Percentiles rank a stretch among this genome's conserved stretches.
These are phyloP conservation scores for Scartelaos histophorus DNA, from an alignment of 2,113 vertebrate genomes.

Conservation along the genomic window DNA sequence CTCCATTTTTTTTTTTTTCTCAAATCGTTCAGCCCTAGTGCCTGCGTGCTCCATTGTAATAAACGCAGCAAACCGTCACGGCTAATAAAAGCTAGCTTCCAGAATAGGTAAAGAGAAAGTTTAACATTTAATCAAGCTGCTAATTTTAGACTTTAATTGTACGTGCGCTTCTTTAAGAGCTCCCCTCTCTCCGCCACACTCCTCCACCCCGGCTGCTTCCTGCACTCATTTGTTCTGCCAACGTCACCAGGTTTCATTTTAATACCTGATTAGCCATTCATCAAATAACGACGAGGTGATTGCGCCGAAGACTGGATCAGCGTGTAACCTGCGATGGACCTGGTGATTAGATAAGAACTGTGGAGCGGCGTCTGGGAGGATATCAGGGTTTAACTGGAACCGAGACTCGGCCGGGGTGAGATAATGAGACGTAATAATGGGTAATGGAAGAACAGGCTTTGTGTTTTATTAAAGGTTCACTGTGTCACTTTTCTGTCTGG, in stretches of 20 bases:
- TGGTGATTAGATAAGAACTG: slow-evolving; percentile 25
- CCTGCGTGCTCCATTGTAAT: slow-evolving; percentile 36
- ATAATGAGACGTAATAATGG: background rate
- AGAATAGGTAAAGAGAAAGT: slow-evolving; percentile 72
- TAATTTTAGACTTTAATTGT: slow-evolving; percentile 80
- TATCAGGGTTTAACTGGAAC: background rate
- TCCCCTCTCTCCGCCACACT: slow-evolving; percentile 18
- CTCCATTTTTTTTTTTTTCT: too few relatives aligned
- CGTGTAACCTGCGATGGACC: slow-evolving; percentile 20
- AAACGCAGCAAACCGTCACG: slow-evolving; percentile 48
- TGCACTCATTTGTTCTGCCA: slow-evolving; percentile 74
- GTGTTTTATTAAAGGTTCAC: background rate
- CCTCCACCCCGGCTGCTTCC: slow-evolving; percentile 62
- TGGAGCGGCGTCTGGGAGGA: background rate
- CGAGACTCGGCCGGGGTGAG: too few relatives aligned
- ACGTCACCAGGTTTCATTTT: slow-evolving; percentile 77
- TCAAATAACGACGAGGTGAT: slow-evolving; percentile 68
- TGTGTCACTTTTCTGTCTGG: background rate
- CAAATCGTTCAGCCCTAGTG: too few relatives aligned
- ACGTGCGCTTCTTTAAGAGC: slow-evolving; percentile 62
- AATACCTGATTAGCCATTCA: slow-evolving; percentile 80
- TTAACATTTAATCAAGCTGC: slow-evolving; percentile 80
- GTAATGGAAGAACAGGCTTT: background rate
- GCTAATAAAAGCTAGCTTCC: slow-evolving; percentile 61
- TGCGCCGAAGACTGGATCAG: slow-evolving; percentile 29